Evolutionary conservation across 2,888 invertebrate genomes (phyloP).

Genomic region (Protodeltote pygarga): DNA sequence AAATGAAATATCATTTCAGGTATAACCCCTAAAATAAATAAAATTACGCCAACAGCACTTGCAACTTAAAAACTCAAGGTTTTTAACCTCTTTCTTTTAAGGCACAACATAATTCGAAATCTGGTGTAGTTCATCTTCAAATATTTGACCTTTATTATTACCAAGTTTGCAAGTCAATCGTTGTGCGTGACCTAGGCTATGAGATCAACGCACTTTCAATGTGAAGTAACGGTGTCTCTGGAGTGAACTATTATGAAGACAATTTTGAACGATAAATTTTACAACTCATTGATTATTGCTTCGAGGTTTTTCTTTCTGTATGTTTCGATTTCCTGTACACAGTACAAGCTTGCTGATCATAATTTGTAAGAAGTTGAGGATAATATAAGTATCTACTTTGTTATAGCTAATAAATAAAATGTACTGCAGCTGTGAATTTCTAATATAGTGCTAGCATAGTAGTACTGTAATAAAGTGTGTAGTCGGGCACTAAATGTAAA

Average conservation of each 20-base stretch:
- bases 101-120: conserved; percentile 48
- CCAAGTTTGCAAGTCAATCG: conserved; percentile 60
- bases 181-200: conserved; percentile 65
- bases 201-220: conserved; percentile 74
- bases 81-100: conserved; percentile 36
- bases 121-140: conserved; percentile 54
- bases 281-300: conserved; percentile 23
- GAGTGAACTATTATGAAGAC: conserved; percentile 42
- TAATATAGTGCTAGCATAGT: too few species aligned
- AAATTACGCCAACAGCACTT: background rate
- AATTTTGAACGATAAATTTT: conserved; percentile 51
- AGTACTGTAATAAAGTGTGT: too few species aligned
- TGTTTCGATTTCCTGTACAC: conserved; percentile 16
- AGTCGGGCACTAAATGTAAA: too few species aligned
- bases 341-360: conserved; percentile 7
- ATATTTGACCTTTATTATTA: conserved; percentile 67
- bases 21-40: conserved; percentile 12
- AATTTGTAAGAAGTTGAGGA: too few species aligned
- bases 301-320: conserved; percentile 10
- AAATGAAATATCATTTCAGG: conserved; percentile 3
- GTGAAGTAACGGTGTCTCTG: conserved; percentile 65
- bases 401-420: too few species aligned
- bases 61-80: conserved; percentile 7
- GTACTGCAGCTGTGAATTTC: too few species aligned
- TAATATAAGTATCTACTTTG: too few species aligned